A percentile compares a stretch with the other conserved stretches of the same genome.
Conservation (phyloP, 2,797 vertebrate genomes). For the Malurus splendens region DNA sequence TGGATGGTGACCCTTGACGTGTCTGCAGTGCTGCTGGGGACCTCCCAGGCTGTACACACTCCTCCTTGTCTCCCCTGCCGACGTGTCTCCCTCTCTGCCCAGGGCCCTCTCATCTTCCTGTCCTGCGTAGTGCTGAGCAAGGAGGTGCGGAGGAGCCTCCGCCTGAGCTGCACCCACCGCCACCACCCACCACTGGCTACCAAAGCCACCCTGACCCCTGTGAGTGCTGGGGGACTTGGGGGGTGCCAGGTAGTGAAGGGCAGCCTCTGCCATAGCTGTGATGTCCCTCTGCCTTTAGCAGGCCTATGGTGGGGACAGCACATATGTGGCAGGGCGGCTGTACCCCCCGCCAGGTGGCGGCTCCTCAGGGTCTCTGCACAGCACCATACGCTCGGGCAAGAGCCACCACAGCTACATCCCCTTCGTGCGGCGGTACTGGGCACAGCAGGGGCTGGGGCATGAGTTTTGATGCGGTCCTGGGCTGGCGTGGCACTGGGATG, state of each 20-base stretch:
- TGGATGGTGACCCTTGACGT: background rate
- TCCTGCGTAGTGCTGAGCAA: slow-evolving; percentile 87
- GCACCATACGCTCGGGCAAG: slow-evolving; percentile 87
- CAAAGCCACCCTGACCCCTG: slow-evolving; percentile 85
- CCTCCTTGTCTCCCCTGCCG: background rate
- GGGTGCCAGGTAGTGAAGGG: fast-evolving
- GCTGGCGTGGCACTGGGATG: background rate
- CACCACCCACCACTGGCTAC: slow-evolving; percentile 78
- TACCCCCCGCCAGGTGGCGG: slow-evolving; percentile 83
- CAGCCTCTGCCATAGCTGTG: background rate
- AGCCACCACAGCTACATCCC: slow-evolving; percentile 94
- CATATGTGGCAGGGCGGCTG: slow-evolving; percentile 78
- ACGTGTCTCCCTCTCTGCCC: background rate
- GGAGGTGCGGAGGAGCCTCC: slow-evolving; percentile 85
- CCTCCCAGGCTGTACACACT: background rate
- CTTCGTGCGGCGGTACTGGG: slow-evolving; percentile 83
- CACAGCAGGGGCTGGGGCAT: background rate
- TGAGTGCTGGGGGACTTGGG: slow-evolving; percentile 59
- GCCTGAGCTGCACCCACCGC: slow-evolving; percentile 81
- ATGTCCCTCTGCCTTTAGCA: slow-evolving; percentile 17
- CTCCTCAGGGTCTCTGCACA: slow-evolving; percentile 85
- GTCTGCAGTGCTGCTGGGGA: background rate
- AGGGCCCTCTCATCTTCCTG: slow-evolving; percentile 92
- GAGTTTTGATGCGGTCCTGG: background rate
- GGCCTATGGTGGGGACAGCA: slow-evolving; percentile 81